These are phyloP conservation scores for Hymenopus coronatus DNA, from an alignment of 2,888 invertebrate species.

Conservation along the genomic window DNA sequence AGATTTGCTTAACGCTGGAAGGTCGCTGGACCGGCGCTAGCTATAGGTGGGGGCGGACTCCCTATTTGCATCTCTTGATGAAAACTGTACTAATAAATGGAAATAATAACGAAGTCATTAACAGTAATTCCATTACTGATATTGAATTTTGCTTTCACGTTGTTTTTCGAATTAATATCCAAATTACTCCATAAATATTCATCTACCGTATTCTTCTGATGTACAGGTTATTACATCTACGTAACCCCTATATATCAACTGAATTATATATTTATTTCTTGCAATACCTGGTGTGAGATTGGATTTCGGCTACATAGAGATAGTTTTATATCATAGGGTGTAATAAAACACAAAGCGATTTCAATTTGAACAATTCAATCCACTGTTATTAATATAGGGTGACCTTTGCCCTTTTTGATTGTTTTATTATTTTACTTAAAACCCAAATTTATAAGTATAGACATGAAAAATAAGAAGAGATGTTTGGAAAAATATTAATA, in stretches of 20 bases:
- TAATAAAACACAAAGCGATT: no score
- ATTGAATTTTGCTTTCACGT: neutral
- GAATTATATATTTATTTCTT: neutral
- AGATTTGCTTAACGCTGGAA: neutral
- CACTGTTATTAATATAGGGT: no score
- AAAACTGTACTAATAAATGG: neutral
- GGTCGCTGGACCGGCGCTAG: neutral
- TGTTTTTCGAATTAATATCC: neutral
- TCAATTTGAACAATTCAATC: no score
- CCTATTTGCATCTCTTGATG: neutral
- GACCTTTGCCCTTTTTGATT: no score
- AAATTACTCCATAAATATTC: neutral
- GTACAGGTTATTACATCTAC: neutral
- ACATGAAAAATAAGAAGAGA: no score
- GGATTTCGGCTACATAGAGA: neutral
- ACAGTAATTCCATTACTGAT: neutral
- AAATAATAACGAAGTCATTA: neutral
- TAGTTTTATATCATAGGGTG: no score
- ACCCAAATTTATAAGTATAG: no score
- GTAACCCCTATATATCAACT: neutral
- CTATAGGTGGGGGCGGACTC: neutral
- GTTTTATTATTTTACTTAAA: no score
- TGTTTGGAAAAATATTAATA: no score
- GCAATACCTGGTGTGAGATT: neutral
- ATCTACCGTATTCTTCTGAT: neutral